A percentile compares a stretch with the other conserved stretches of the same genome.
Conservation (phyloP, 1,140 invertebrate species). For the Sinonovacula constricta region DNA sequence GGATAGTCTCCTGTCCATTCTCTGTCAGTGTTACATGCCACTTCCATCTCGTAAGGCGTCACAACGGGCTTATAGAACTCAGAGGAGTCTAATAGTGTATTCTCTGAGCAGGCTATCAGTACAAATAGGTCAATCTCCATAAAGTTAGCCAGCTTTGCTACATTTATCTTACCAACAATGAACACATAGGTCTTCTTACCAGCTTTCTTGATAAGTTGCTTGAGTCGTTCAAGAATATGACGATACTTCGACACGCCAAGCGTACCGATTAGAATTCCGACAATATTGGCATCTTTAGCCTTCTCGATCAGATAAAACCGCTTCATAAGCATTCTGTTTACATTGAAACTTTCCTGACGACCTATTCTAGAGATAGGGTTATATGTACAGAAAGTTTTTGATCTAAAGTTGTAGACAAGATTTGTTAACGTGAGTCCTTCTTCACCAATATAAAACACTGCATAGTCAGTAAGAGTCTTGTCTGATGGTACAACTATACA, state of each 20-base stretch:
- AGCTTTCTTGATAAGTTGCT: constrained; percentile 84
- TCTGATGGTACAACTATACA: constrained; percentile 57
- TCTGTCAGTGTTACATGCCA: constrained; percentile 86
- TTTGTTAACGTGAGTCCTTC: constrained; percentile 80
- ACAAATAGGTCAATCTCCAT: constrained; percentile 95
- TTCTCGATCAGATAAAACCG: constrained; percentile 91
- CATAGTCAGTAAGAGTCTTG: constrained; percentile 75
- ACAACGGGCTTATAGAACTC: constrained; percentile 94
- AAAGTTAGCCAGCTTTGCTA: constrained; percentile 95
- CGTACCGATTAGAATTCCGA: constrained; percentile 94
- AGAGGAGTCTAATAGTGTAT: constrained; percentile 87
- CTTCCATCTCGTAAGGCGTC: constrained; percentile 94
- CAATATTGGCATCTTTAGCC: constrained; percentile 90
- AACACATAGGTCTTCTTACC: constrained; percentile 94
- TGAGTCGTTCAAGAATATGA: constrained; percentile 87
- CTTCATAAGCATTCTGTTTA: constrained; percentile 83
- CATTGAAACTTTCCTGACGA: constrained; percentile 69
- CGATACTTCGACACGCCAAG: constrained; percentile 90
- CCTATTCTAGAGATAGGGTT: constrained; percentile 66
- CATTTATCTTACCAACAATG: constrained; percentile 94
- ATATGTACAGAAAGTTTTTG: constrained; percentile 77
- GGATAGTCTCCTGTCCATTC: constrained; percentile 83
- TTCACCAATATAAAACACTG: constrained; percentile 82
- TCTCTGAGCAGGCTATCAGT: constrained; percentile 93
- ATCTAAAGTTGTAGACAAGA: constrained; percentile 80